A percentile compares a stretch with the other conserved stretches of the same genome.
Evolutionary conservation across 2,797 vertebrate genomes (phyloP).

Genomic region (Tarsius wallacei): DNA sequence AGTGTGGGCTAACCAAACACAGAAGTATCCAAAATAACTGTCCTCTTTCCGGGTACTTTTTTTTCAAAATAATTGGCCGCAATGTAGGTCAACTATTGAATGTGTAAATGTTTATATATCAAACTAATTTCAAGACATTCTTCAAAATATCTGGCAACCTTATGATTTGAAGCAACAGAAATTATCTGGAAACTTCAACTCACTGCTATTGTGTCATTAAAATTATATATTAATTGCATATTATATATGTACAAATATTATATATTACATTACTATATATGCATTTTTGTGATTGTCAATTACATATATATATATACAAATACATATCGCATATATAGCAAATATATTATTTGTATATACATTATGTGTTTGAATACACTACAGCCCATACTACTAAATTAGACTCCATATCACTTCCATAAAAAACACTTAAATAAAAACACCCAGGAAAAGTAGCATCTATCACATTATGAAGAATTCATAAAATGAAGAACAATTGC

Average conservation of each 20-base stretch:
- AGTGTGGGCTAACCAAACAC: neutral
- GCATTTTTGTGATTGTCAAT: neutral
- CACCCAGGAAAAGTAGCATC: neutral
- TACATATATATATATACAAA: neutral
- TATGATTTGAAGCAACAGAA: neutral
- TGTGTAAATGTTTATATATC: neutral
- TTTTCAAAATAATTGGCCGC: neutral
- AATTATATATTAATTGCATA: neutral
- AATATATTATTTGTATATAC: neutral
- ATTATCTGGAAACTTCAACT: neutral
- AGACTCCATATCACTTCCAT: neutral
- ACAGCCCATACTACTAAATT: neutral
- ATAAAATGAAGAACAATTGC: neutral
- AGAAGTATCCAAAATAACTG: neutral
- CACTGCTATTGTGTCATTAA: neutral
- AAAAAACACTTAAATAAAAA: slow-evolving; percentile 14
- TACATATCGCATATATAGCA: neutral
- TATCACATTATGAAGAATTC: neutral
- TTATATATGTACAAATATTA: neutral
- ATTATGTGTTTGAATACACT: neutral
- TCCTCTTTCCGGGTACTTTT: accelerated
- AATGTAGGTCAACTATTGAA: neutral
- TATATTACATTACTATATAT: neutral
- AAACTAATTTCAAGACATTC: neutral
- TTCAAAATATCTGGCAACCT: neutral